Conservation (phyloP, 2,113 vertebrate genomes). For the Sporophila hypoxantha region DNA sequence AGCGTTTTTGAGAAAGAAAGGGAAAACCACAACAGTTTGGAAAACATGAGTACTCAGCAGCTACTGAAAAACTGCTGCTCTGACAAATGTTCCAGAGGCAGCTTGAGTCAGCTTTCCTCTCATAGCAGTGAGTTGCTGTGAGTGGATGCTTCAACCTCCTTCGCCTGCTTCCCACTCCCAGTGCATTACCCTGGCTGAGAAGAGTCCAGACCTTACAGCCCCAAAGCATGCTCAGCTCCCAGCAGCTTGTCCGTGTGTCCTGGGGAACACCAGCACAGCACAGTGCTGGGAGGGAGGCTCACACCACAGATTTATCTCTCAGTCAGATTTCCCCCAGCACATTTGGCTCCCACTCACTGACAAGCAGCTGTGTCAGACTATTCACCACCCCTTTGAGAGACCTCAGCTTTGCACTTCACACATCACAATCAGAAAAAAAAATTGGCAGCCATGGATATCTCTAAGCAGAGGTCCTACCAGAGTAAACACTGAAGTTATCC, state of each 20-base stretch:
- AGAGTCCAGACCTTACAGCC: not conserved
- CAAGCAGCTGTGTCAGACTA: rapidly evolving
- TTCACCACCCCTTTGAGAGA: not conserved
- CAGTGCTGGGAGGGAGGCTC: not conserved
- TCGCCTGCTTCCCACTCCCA: rapidly evolving
- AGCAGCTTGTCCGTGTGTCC: not conserved
- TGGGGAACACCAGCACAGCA: not conserved
- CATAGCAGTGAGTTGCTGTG: rapidly evolving
- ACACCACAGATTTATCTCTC: not conserved
- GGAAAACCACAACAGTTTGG: not conserved
- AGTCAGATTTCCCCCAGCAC: not conserved
- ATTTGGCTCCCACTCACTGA: rapidly evolving
- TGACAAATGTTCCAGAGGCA: not conserved
- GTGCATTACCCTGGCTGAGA: not conserved
- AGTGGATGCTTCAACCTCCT: not conserved
- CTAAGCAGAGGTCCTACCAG: not conserved
- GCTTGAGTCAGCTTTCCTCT: not conserved
- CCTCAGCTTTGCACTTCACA: not conserved
- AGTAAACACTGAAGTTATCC: not conserved
- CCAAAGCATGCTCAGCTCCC: not conserved
- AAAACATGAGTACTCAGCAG: not conserved
- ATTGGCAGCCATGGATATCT: not conserved
- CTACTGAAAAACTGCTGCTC: not conserved
- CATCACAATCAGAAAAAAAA: not conserved
- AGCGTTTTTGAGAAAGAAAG: not conserved